phyloP scores from a whole-genome alignment of 1,140 invertebrate species.

The Plutomurus gul region DNA sequence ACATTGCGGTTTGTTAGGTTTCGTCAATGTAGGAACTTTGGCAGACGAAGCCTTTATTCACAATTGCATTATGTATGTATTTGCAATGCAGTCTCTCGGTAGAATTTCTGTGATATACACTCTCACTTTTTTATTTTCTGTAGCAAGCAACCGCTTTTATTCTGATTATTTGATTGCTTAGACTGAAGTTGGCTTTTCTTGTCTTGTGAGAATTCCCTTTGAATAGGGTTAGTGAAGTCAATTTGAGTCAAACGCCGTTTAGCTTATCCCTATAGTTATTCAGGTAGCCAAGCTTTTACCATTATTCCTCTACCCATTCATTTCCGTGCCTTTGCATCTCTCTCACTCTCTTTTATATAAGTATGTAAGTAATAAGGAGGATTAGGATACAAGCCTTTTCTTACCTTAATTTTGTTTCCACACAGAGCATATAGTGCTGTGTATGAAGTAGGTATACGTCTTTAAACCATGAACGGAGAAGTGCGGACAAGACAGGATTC shows the following conservation, averaged over 20 bases:
- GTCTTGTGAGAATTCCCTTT: background rate
- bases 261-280: background rate
- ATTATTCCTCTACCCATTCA: background rate
- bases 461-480: background rate
- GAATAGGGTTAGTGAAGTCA: background rate
- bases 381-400: too few relatives aligned
- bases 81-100: background rate
- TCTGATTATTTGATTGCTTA: background rate
- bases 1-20: background rate
- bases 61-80: background rate
- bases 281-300: background rate
- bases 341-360: too few relatives aligned
- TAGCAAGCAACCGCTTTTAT: background rate
- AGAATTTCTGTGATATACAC: background rate
- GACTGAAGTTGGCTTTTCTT: background rate
- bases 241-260: background rate
- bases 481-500: background rate
- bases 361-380: too few relatives aligned
- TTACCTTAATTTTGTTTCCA: too few relatives aligned
- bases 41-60: background rate
- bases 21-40: background rate
- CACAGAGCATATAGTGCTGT: too few relatives aligned
- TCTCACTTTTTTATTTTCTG: background rate
- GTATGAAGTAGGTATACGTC: background rate
- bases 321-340: too few relatives aligned